Base-by-base conservation (phyloP, 2,888 invertebrate species). In the Phragmatobia fuliginosa region DNA sequence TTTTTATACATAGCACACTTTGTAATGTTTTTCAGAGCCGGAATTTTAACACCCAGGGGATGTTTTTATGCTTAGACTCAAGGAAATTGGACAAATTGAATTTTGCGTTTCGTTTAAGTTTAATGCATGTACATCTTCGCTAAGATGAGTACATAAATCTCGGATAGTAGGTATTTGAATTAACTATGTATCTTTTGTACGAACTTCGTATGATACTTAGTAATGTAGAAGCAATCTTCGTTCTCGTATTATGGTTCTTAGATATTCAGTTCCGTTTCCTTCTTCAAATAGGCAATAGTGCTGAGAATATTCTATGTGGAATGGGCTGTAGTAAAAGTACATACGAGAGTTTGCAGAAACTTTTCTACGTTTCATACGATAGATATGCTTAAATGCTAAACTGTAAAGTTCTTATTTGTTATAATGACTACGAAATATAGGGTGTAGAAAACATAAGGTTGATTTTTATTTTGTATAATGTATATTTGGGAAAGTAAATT, bases 31-130 rank as follows among this genome's bases (percentile, higher is more conserved):
- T 85, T 83, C 72, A 80, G 80, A 77, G 78, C 75, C 77, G 78
- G 79, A 82, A 80, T 86, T 87, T 86, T 85, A 81, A 78, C 77
- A 80, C 86, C 83, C 85, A 73, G 60, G 86, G 85, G 86, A 87
- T 85, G 83, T 88, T 86, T 87, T 88, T 87, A 79, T 85, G 85
- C 80, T 85, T 83, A 85, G 81, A 84, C 82, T 81, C 79, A 77
- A 74, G 85, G 82, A 86, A 87, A 87, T 88, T 82, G 83, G 82
- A 84, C 85, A 87, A 87, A 88, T 87, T 85, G 86, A 89, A 88
- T 89, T 86, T 78, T 83, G 77, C 83, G 83, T 84, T 86, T 87
- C 86, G 87, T 88, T 85, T 86, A 80, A 84, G 85, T 84, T 83
- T 85, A 82, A 83, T 84, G 45, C n/a, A 49, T 49, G 71, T 77